These are phyloP conservation scores for Cephalopterus ornatus DNA, from an alignment of 2,113 vertebrate genomes.

Conservation along the genomic window DNA sequence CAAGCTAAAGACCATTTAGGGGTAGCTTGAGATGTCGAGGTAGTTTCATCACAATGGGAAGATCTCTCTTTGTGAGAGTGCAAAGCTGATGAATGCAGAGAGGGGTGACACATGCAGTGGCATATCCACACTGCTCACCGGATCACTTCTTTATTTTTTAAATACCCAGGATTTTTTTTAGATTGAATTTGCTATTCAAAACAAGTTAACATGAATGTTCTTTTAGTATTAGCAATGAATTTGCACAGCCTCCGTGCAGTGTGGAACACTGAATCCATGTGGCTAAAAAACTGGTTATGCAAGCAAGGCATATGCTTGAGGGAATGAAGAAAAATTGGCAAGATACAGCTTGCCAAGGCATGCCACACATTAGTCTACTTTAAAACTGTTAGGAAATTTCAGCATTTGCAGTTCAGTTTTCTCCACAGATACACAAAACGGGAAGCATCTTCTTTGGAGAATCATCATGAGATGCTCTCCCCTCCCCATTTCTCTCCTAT, in stretches of 20 bases:
- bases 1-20: slow-evolving; percentile 27
- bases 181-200: slow-evolving; percentile 26
- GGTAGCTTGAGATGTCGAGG: not conserved
- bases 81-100: not conserved
- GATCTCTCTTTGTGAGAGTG: not conserved
- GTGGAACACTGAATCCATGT: slow-evolving; percentile 51
- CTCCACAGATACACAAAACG: not conserved
- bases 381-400: slow-evolving; percentile 55
- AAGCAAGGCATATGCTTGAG: slow-evolving; percentile 59
- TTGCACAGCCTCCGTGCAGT: slow-evolving; percentile 14
- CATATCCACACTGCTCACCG: not conserved
- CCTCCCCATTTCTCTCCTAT: not conserved
- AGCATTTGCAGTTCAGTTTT: slow-evolving; percentile 40
- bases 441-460: slow-evolving; percentile 4
- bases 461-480: not conserved
- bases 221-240: slow-evolving; percentile 60
- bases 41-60: not conserved
- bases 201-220: slow-evolving; percentile 49
- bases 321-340: slow-evolving; percentile 61
- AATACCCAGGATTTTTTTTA: not conserved
- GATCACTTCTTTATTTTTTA: not conserved
- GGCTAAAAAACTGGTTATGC: slow-evolving; percentile 63
- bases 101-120: not conserved
- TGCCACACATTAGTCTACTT: slow-evolving; percentile 62
- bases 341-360: slow-evolving; percentile 56